Base-by-base conservation (phyloP, 1,140 invertebrate genomes). In the Drosophila sucinea region DNA sequence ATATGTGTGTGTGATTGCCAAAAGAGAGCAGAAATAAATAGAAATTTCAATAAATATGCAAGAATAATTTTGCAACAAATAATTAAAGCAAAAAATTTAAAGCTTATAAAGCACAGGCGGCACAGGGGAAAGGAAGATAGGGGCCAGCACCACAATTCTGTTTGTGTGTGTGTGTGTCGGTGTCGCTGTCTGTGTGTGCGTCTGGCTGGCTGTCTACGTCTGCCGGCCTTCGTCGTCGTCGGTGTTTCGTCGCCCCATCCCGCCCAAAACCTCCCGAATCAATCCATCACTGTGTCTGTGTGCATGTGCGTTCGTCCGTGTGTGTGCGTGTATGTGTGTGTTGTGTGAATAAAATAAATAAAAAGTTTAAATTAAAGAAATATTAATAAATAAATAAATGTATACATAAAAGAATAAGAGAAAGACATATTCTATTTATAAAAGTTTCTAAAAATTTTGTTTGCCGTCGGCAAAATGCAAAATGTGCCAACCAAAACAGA, bases 71-170 rank as follows among this genome's bases (percentile, higher is more conserved):
- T 27, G 44, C 27, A 65, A 47, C 40, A 60, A 70, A 67, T 66
- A 32, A 70, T 76, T 63, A 79, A 70, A 68, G 78, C 89, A 80
- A 89, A 89, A 78, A 87, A 87, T 38, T 17, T 38, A 38, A 38
- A 38, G 35, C 35, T 38, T 38, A 87, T 89, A 89, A 81, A 84
- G 84, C 84, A 84, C 75, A 70, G 60, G 64, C 58, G 60, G 64
- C 58, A 58, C 74, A 71, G 56, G 69, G 57, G 40, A 60, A 60
- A 54, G 44, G 38, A 40, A 44, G 41, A 32, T 29, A 60, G 60
- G 55, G 40, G 56, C 44, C 44, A 54, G 78, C 72, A 70, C 67
- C 73, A 87, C 38, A 77, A 82, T 75, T 81, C 60, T 89, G 77
- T 89, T 80, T 35, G 33, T 33, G 65, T 38, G 62, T 23, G 62